These are phyloP conservation scores for Andrena bicolor DNA, from an alignment of 2,888 invertebrate genomes.

Conservation along the genomic window DNA sequence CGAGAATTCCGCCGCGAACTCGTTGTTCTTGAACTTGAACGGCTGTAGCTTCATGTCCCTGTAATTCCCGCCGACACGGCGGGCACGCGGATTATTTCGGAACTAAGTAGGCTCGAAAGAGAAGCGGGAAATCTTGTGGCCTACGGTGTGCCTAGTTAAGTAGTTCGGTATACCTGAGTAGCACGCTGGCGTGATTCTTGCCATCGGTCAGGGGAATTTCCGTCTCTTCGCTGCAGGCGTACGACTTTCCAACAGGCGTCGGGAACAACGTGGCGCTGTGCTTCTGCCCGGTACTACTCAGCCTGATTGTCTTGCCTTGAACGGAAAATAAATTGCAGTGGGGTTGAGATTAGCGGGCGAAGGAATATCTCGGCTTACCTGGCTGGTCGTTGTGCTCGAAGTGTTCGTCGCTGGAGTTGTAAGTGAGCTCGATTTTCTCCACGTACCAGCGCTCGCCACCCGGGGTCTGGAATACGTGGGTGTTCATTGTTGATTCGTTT, in stretches of 20 bases:
- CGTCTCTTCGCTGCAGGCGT: slow-evolving; percentile 90
- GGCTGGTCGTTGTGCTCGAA: slow-evolving; percentile 85
- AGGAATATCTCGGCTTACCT: slow-evolving; percentile 80
- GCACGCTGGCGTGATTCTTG: slow-evolving; percentile 79
- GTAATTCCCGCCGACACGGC: neutral
- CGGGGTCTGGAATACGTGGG: slow-evolving; percentile 88
- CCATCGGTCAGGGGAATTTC: slow-evolving; percentile 86
- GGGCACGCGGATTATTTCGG: no score
- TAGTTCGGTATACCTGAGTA: slow-evolving; percentile 76
- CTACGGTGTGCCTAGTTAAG: no score
- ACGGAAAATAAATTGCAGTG: slow-evolving; percentile 22
- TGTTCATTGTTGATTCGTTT: neutral
- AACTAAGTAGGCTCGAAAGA: no score
- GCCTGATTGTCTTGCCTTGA: slow-evolving; percentile 86
- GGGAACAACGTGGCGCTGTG: slow-evolving; percentile 90
- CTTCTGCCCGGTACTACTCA: slow-evolving; percentile 86
- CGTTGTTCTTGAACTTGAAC: slow-evolving; percentile 93
- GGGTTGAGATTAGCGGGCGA: neutral
- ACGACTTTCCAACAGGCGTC: slow-evolving; percentile 95
- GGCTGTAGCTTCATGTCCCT: slow-evolving; percentile 91
- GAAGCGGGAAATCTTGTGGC: neutral
- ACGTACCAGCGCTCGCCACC: slow-evolving; percentile 96
- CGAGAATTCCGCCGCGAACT: slow-evolving; percentile 90
- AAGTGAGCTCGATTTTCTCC: slow-evolving; percentile 90
- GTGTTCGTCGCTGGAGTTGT: slow-evolving; percentile 87